phyloP scores from a whole-genome alignment of 2,113 vertebrate species.

The Thermophis baileyi region DNA sequence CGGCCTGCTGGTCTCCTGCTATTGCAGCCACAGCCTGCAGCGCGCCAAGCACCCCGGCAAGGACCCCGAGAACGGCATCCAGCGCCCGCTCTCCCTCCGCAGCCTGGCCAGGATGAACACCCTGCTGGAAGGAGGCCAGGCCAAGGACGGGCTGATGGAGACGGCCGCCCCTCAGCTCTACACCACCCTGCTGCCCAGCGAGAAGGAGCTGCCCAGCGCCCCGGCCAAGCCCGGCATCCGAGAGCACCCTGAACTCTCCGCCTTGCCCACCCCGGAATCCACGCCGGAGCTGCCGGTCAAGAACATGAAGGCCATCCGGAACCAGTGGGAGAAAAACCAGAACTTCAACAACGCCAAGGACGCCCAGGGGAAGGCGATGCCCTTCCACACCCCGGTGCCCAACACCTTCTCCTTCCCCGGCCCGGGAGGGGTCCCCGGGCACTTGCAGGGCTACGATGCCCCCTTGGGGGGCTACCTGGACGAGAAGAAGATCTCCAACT shows the following conservation, averaged over 20 bases:
- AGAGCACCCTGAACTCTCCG: constrained; percentile 79
- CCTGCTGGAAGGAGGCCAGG: constrained; percentile 72
- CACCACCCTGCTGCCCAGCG: constrained; percentile 78
- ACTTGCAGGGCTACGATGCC: constrained; percentile 62
- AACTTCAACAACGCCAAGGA: constrained; percentile 83
- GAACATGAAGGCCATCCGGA: constrained; percentile 79
- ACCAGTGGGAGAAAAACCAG: constrained; percentile 88
- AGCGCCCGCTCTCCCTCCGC: constrained; percentile 83
- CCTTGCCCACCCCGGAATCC: constrained; percentile 85
- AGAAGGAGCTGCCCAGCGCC: constrained; percentile 66
- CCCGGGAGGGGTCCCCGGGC: constrained; percentile 52
- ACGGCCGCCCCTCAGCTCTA: constrained; percentile 74
- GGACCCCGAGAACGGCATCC: constrained; percentile 79
- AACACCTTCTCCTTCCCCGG: constrained; percentile 73
- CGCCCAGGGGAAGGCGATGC: constrained; percentile 69
- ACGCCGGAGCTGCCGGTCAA: constrained; percentile 87
- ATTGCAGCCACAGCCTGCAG: constrained; percentile 79
- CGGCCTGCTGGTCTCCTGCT: constrained; percentile 86
- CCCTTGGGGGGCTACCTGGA: constrained; percentile 64
- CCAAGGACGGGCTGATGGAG: constrained; percentile 77
- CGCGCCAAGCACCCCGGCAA: constrained; percentile 75
- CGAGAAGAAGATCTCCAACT: constrained; percentile 78
- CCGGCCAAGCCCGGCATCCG: constrained; percentile 59
- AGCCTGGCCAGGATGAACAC: constrained; percentile 85
- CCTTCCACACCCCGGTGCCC: constrained; percentile 63